These are phyloP conservation scores for Podilymbus podiceps DNA, from an alignment of 2,113 vertebrate species.

Conservation along the genomic window DNA sequence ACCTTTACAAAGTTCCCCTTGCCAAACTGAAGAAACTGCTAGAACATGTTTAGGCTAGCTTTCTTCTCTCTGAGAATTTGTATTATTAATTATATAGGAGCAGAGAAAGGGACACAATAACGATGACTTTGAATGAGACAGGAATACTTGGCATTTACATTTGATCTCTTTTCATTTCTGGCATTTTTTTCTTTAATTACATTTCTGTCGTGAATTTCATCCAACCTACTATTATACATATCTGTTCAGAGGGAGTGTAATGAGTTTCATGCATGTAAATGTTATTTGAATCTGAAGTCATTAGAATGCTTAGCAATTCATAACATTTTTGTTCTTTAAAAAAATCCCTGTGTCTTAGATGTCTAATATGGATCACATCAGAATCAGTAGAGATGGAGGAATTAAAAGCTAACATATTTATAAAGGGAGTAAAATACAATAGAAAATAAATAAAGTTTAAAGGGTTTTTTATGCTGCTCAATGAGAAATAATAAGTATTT, in stretches of 20 bases:
- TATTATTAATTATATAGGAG: not conserved
- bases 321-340: not conserved
- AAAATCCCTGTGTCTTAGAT: not conserved
- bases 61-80: not conserved
- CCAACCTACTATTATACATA: not conserved
- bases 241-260: not conserved
- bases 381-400: not conserved
- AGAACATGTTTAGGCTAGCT: not conserved
- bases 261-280: not conserved
- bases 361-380: not conserved
- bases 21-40: not conserved
- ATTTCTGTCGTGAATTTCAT: not conserved
- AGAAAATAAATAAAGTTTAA: not conserved
- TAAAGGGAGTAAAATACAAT: not conserved
- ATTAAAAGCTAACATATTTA: not conserved
- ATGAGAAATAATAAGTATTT: not conserved
- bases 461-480: not conserved
- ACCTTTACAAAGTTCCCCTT: not conserved
- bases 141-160: not conserved
- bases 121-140: not conserved
- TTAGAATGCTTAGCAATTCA: not conserved
- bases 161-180: not conserved
- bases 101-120: not conserved
- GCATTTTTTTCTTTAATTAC: not conserved
- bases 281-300: not conserved